Conservation (phyloP, 2,113 vertebrate genomes). For the Sula dactylatra region DNA sequence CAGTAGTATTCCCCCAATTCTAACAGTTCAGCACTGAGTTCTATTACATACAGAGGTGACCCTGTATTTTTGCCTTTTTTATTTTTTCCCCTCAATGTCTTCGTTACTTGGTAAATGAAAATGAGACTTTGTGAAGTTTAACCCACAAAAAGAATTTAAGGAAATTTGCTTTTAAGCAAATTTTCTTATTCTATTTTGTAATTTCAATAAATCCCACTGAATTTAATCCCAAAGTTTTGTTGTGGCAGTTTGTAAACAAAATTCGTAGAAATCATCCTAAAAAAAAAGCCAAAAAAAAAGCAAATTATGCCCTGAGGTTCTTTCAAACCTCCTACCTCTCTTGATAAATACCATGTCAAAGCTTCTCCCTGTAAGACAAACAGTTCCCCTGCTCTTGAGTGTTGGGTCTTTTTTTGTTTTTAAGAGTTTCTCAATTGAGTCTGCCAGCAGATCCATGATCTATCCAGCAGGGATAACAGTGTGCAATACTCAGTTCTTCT, state of each 20-base stretch:
- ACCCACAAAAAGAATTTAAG: background rate
- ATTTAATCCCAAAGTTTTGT: background rate
- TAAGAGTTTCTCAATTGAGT: background rate
- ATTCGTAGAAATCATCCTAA: background rate
- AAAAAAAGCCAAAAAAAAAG: background rate
- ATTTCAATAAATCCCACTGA: background rate
- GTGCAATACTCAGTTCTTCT: background rate
- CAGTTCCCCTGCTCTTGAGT: background rate
- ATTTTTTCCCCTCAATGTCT: background rate
- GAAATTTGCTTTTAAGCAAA: background rate
- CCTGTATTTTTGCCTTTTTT: background rate
- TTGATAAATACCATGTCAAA: background rate
- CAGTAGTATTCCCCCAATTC: background rate
- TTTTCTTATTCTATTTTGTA: background rate
- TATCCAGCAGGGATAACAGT: background rate
- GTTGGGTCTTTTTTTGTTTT: background rate
- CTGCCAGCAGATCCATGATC: background rate
- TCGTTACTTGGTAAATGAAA: background rate
- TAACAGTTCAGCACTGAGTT: background rate
- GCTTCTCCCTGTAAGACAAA: background rate
- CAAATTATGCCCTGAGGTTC: background rate
- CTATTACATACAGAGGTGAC: background rate
- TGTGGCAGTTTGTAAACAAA: background rate
- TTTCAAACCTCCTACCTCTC: background rate
- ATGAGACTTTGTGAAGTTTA: background rate